Conservation (phyloP, 2,113 vertebrate species). For the Pagrus major region DNA sequence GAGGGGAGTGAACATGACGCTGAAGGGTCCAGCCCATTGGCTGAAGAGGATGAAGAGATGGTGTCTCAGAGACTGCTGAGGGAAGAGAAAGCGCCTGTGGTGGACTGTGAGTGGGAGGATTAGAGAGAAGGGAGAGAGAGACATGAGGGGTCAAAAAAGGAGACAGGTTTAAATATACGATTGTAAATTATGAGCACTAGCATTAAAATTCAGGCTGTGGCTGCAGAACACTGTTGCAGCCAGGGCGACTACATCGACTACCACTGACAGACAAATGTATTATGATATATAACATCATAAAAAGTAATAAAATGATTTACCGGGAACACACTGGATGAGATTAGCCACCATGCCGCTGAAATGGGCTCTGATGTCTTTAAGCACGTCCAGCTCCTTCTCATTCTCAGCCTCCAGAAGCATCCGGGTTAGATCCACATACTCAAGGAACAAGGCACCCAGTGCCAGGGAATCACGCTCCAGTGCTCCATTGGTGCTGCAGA, state of each 20-base stretch:
- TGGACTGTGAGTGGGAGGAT: slow-evolving; percentile 86
- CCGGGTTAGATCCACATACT: slow-evolving; percentile 97
- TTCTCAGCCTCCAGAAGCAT: slow-evolving; percentile 99
- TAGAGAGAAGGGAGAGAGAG: slow-evolving; percentile 9
- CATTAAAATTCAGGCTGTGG: neutral
- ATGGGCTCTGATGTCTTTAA: slow-evolving; percentile 98
- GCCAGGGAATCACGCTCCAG: slow-evolving; percentile 95
- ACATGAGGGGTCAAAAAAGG: neutral
- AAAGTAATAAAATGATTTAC: slow-evolving; percentile 63
- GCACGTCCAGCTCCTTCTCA: slow-evolving; percentile 93
- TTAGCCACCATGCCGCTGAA: slow-evolving; percentile 99
- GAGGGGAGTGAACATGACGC: slow-evolving; percentile 98
- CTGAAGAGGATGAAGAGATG: slow-evolving; percentile 99
- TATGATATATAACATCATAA: neutral
- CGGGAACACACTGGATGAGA: slow-evolving; percentile 96
- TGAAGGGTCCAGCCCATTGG: slow-evolving; percentile 99
- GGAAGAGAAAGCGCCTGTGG: slow-evolving; percentile 97
- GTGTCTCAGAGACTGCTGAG: slow-evolving; percentile 97
- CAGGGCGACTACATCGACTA: neutral
- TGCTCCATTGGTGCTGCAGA: slow-evolving; percentile 93
- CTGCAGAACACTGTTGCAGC: neutral
- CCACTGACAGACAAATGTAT: neutral
- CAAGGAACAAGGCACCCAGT: slow-evolving; percentile 95
- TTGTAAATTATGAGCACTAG: neutral
- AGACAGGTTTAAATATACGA: neutral